Conservation (phyloP, 1,140 invertebrate species). For the Hyposmocoma kahamanoa region DNA sequence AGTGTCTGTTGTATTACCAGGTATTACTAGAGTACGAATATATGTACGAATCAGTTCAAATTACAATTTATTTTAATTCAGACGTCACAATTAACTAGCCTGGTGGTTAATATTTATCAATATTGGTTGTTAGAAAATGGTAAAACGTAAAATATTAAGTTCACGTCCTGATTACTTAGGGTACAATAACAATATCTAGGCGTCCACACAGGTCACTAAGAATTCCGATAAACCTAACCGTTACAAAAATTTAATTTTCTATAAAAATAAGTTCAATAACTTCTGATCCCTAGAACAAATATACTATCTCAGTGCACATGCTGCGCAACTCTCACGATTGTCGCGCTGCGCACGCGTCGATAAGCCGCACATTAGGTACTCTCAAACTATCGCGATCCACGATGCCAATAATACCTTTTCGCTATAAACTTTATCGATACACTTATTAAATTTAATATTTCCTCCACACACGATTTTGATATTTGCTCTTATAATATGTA, state of each 20-base stretch:
- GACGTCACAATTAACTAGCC: neutral
- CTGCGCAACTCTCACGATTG: conserved; percentile 54
- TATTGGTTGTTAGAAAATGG: neutral
- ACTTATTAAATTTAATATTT: conserved; percentile 62
- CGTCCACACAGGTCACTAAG: neutral
- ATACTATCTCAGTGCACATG: conserved; percentile 8
- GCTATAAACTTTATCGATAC: conserved; percentile 66
- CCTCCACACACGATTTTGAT: conserved; percentile 11
- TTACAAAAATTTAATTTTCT: neutral
- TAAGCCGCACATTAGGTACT: conserved; percentile 63
- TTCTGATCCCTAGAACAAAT: neutral
- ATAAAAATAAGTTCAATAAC: neutral
- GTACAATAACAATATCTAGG: too few relatives aligned
- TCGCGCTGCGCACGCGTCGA: conserved; percentile 31
- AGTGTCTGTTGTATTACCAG: neutral
- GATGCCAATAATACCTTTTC: conserved; percentile 62
- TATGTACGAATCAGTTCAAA: neutral
- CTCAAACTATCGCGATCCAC: conserved; percentile 64
- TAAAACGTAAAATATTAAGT: neutral
- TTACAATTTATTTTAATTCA: neutral
- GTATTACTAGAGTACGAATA: neutral
- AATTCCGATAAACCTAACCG: neutral
- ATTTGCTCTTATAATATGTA: too few relatives aligned
- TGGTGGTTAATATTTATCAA: neutral
- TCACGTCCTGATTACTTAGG: too few relatives aligned